These are phyloP conservation scores for Crocodylus rhombifer DNA, from an alignment of 2,797 vertebrate species.

Conservation along the genomic window DNA sequence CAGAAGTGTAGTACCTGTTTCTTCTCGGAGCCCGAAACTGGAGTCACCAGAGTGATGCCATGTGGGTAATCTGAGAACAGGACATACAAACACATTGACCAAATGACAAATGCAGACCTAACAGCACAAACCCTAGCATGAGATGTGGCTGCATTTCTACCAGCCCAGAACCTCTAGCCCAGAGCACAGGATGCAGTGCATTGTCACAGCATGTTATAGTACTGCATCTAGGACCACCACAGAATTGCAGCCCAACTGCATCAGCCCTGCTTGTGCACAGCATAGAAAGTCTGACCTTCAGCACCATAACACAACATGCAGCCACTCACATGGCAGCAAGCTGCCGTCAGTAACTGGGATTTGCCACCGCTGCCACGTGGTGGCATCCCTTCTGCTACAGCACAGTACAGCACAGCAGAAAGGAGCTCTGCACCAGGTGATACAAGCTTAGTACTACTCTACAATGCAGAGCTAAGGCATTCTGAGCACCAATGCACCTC, in stretches of 20 bases:
- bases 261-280: not conserved
- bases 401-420: not conserved
- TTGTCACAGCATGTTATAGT: not conserved
- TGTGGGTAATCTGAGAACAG: slow-evolving; percentile 92
- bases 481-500: not conserved
- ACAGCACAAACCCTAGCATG: not conserved
- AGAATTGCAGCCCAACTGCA: not conserved
- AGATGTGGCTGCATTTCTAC: not conserved
- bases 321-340: not conserved
- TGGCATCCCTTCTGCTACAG: not conserved
- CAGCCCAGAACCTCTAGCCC: not conserved
- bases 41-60: slow-evolving; percentile 95
- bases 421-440: not conserved
- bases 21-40: slow-evolving; percentile 95
- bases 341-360: not conserved
- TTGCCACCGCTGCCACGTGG: not conserved
- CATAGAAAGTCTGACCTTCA: not conserved
- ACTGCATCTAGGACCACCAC: not conserved
- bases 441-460: not conserved
- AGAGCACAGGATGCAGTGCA: not conserved
- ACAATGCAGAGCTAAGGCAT: not conserved
- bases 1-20: slow-evolving; percentile 98
- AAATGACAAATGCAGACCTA: not conserved
- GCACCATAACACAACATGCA: not conserved
- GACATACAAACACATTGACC: slow-evolving; percentile 3